phyloP scores from a whole-genome alignment of 2,113 vertebrate genomes.

The Okapia johnstoni region DNA sequence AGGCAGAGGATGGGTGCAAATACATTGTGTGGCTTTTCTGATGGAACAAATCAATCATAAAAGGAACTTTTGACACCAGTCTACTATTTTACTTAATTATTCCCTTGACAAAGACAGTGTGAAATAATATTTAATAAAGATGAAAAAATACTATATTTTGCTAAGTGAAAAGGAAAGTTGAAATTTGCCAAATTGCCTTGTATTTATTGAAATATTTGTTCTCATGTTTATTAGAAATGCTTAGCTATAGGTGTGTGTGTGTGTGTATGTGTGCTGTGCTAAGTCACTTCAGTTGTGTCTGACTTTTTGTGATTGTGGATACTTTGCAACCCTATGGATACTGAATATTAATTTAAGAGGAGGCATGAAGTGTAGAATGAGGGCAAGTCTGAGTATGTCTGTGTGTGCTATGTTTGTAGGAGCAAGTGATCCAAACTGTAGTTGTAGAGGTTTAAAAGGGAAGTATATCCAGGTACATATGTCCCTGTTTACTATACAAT shows the following conservation, averaged over 20 bases:
- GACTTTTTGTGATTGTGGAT: not conserved
- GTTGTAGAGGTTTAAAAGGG: not conserved
- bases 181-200: not conserved
- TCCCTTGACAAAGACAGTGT: not conserved
- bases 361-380: not conserved
- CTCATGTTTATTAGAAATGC: not conserved
- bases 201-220: not conserved
- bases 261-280: not conserved
- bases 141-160: not conserved
- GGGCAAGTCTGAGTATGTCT: not conserved
- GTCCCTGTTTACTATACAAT: not conserved
- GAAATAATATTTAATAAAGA: not conserved
- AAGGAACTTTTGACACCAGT: slow-evolving; percentile 6
- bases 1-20: slow-evolving; percentile 13
- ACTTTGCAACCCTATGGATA: not conserved
- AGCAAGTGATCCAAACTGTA: not conserved
- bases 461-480: not conserved
- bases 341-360: not conserved
- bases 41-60: slow-evolving; percentile 34
- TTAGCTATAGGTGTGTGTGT: not conserved
- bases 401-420: not conserved
- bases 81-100: slow-evolving; percentile 33
- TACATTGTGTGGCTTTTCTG: slow-evolving; percentile 39
- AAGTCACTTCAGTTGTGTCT: not conserved
- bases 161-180: not conserved